Evolutionary conservation across 2,113 vertebrate species (phyloP).

Genomic region (Uria lomvia): DNA sequence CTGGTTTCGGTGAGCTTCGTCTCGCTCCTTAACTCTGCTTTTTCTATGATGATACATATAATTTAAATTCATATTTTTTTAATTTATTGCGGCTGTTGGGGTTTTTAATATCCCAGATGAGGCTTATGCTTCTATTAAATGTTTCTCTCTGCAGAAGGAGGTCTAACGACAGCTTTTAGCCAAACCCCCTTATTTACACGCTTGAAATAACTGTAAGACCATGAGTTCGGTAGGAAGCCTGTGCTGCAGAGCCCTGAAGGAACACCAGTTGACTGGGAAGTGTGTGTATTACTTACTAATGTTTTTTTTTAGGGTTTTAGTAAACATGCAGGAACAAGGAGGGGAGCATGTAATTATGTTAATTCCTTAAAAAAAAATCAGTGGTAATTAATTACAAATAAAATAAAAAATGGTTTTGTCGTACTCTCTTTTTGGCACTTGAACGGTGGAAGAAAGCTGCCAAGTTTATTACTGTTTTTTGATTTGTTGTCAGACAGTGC

Average conservation of each 20-base stretch:
- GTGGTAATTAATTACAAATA: neutral
- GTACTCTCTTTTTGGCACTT: neutral
- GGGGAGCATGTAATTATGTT: neutral
- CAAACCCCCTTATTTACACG: neutral
- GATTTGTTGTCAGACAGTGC: neutral
- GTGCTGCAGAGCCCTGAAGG: neutral
- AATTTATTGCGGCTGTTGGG: neutral
- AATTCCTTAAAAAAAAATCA: neutral
- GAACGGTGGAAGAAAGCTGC: neutral
- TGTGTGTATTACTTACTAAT: neutral
- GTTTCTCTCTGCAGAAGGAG: neutral
- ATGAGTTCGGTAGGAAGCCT: neutral
- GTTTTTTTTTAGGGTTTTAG: neutral
- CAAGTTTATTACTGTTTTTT: neutral
- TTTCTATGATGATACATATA: neutral
- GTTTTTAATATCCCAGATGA: neutral
- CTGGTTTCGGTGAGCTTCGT: fast-evolving
- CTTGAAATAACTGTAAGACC: neutral
- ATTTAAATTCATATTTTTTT: no score
- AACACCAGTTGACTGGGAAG: neutral
- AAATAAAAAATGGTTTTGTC: neutral
- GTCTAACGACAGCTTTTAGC: neutral
- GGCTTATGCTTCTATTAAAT: neutral
- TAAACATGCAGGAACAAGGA: neutral
- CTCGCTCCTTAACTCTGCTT: neutral